Evolutionary conservation across 2,888 invertebrate genomes (phyloP).

Genomic region (Cataglyphis cursor): DNA sequence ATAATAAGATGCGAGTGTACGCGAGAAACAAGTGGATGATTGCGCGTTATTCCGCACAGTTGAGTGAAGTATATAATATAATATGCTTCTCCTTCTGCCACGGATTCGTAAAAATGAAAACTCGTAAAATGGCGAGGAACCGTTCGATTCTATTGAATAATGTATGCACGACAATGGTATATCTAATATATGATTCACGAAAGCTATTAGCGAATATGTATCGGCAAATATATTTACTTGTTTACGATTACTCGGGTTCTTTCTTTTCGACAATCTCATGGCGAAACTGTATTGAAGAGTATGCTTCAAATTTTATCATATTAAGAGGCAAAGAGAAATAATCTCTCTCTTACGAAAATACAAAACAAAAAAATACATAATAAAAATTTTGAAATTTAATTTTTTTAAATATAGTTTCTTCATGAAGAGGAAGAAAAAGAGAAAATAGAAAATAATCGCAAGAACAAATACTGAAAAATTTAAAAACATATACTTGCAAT

Average conservation of each 20-base stretch:
- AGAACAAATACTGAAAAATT: background rate
- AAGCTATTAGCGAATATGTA: constrained; percentile 42
- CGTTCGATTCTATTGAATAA: constrained; percentile 53
- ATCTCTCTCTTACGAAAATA: background rate
- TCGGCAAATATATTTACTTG: constrained; percentile 43
- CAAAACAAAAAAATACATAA: background rate
- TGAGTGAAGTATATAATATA: constrained; percentile 12
- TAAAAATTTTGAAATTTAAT: background rate
- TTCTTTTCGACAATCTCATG: background rate
- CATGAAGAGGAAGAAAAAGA: background rate
- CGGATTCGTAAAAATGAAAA: constrained; percentile 45
- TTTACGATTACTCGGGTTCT: background rate
- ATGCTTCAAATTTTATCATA: background rate
- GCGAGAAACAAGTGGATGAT: constrained; percentile 26
- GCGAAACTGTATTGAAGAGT: background rate
- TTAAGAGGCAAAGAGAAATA: background rate
- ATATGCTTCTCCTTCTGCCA: constrained; percentile 6
- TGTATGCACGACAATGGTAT: constrained; percentile 53
- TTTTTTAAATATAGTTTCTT: background rate
- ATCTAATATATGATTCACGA: constrained; percentile 46
- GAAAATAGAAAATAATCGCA: background rate
- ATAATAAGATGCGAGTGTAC: constrained; percentile 3
- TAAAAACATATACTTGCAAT: background rate
- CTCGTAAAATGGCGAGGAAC: constrained; percentile 38
- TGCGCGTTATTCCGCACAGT: constrained; percentile 12